phyloP scores from a whole-genome alignment of 1,140 invertebrate species.

The Drosophila tropicalis region DNA sequence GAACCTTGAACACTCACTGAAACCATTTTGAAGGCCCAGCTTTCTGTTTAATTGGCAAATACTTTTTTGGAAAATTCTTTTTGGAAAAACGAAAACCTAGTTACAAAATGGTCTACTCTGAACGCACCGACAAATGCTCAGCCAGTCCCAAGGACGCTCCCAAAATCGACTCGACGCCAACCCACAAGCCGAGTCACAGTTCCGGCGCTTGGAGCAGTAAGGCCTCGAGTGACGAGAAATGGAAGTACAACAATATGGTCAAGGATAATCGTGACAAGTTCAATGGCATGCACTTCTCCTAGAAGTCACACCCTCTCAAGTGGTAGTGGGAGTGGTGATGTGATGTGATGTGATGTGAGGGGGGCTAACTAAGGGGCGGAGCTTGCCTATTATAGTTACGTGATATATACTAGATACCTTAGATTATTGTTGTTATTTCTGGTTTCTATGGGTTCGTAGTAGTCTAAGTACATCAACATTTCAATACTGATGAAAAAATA shows the following conservation, averaged over 20 bases:
- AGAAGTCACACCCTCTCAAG: background rate
- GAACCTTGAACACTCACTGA: constrained; percentile 51
- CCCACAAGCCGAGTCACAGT: constrained; percentile 35
- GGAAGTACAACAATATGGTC: constrained; percentile 82
- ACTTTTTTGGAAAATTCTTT: constrained; percentile 7
- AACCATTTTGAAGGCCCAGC: constrained; percentile 36
- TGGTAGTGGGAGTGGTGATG: background rate
- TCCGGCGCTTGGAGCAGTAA: constrained; percentile 61
- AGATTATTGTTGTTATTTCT: constrained; percentile 44
- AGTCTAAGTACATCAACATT: constrained; percentile 10
- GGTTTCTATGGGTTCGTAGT: constrained; percentile 39
- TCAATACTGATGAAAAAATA: background rate
- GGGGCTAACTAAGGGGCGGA: constrained; percentile 20
- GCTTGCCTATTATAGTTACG: background rate
- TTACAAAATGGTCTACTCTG: constrained; percentile 73
- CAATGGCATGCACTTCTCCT: constrained; percentile 77
- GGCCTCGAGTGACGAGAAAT: constrained; percentile 68
- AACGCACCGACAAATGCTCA: constrained; percentile 71
- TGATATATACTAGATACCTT: constrained; percentile 10
- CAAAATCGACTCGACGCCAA: constrained; percentile 20
- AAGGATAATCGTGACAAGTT: constrained; percentile 74
- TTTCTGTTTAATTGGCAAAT: constrained; percentile 44
- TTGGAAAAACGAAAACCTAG: constrained; percentile 18
- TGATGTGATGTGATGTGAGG: background rate
- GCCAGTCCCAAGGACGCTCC: constrained; percentile 47